Base-by-base conservation (phyloP, 1,140 invertebrate genomes). In the Eueides isabella region DNA sequence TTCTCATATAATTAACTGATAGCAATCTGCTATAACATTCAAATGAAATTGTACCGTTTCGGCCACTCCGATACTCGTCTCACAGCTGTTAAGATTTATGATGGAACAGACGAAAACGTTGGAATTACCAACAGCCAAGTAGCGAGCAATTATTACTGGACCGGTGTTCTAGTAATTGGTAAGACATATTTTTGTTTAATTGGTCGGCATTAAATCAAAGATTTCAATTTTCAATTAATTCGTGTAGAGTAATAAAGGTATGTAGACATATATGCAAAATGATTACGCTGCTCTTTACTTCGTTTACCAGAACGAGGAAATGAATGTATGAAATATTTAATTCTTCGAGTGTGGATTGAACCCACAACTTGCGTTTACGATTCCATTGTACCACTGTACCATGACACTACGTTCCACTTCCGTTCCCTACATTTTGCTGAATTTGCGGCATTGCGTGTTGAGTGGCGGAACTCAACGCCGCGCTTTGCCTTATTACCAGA, bases 211-310 rank as follows among this genome's bases (percentile, higher is more conserved):
- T 80, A 74, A 80, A 82, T 85, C 78, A 85, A 81, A 79, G 67
- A 55, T 55, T 55, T 55, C 48, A 55, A 67, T 74, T 76, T 85
- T 85, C 84, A 84, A 86, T 86, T 84, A 85, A 84, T 7, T 9
- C 26, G 11, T 23, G 11, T 48, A 6, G 41, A n/a, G 41, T 48
- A n/a, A 55, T 55, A 23, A 7, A 26, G 0, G 38, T 16, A 41
- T n/a, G 16, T 41, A 41, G 2, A 5, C 23, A 23, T 23, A 19
- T 48, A 48, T 26, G 19, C 26, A 12, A 9, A 26, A 55, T 38
- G 31, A n/a, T n/a, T n/a, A n/a, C n/a, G n/a, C n/a, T n/a, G n/a
- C n/a, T n/a, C n/a, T n/a, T n/a, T n/a, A n/a, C n/a, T n/a, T n/a
- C n/a, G n/a, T n/a, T n/a, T n/a, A n/a, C n/a, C n/a, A n/a, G n/a